Conservation (phyloP, 2,888 invertebrate species). For the Nomada hirtipes region DNA sequence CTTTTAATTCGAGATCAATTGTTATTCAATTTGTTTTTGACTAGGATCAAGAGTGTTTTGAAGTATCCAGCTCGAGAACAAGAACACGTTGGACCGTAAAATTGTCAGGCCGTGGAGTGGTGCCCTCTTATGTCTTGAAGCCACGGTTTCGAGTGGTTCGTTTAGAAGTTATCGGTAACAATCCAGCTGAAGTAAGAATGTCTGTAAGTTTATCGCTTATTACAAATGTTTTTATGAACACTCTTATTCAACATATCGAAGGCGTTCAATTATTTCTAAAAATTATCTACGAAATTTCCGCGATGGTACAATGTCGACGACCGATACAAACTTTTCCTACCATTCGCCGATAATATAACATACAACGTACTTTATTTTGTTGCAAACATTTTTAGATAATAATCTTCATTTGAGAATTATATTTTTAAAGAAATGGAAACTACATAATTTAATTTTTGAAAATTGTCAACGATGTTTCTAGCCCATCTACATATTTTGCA, state of each 20-base stretch:
- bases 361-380: too few species aligned
- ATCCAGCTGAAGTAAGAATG: slow-evolving; percentile 25
- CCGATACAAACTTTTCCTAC: background rate
- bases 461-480: too few species aligned
- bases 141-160: slow-evolving; percentile 56
- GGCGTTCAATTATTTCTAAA: too few species aligned
- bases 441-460: too few species aligned
- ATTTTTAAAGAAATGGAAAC: too few species aligned
- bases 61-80: slow-evolving; percentile 30
- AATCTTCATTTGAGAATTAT: too few species aligned
- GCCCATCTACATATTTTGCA: too few species aligned
- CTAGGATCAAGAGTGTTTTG: slow-evolving; percentile 39
- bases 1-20: background rate
- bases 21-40: background rate
- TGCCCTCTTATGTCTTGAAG: slow-evolving; percentile 50
- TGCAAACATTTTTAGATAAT: too few species aligned
- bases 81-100: slow-evolving; percentile 43
- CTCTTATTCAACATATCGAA: background rate
- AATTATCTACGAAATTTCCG: too few species aligned
- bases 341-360: too few species aligned
- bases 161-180: slow-evolving; percentile 27
- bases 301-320: background rate
- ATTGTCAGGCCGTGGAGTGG: slow-evolving; percentile 41
- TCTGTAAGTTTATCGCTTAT: slow-evolving; percentile 14
- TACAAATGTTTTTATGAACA: background rate